Conservation (phyloP, 2,888 invertebrate species). For the Strigamia maritima region DNA sequence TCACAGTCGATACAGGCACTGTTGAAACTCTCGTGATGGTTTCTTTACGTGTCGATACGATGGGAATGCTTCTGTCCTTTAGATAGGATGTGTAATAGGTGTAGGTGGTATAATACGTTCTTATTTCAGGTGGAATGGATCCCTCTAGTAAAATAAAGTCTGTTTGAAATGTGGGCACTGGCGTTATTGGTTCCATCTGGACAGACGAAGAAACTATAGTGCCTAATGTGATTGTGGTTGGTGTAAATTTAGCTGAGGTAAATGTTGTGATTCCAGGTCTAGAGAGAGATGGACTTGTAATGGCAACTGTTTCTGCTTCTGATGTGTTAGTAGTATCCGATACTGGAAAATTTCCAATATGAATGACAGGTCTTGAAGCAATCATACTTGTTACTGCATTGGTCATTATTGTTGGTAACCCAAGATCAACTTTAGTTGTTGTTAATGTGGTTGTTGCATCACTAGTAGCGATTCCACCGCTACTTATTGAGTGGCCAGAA, state of each 20-base stretch:
- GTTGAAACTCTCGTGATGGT: conserved; percentile 13
- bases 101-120: conserved; percentile 51
- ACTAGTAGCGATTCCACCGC: background rate
- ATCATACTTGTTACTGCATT: background rate
- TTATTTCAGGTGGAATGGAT: conserved; percentile 1
- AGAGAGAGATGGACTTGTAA: background rate
- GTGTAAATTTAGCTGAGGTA: background rate
- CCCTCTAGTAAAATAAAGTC: background rate
- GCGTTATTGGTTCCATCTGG: background rate
- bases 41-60: conserved; percentile 57
- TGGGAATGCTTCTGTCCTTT: conserved; percentile 47
- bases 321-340: background rate
- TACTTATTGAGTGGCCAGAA: background rate
- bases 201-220: conserved; percentile 18
- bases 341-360: background rate
- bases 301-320: background rate
- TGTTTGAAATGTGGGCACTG: background rate
- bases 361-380: background rate
- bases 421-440: background rate
- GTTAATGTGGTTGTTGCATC: background rate
- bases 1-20: background rate
- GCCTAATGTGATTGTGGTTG: background rate
- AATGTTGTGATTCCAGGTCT: background rate
- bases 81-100: conserved; percentile 62
- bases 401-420: background rate